Percentiles rank a stretch among this genome's conserved stretches.
Conservation (phyloP, 2,888 invertebrate genomes). For the Microctonus brassicae region DNA sequence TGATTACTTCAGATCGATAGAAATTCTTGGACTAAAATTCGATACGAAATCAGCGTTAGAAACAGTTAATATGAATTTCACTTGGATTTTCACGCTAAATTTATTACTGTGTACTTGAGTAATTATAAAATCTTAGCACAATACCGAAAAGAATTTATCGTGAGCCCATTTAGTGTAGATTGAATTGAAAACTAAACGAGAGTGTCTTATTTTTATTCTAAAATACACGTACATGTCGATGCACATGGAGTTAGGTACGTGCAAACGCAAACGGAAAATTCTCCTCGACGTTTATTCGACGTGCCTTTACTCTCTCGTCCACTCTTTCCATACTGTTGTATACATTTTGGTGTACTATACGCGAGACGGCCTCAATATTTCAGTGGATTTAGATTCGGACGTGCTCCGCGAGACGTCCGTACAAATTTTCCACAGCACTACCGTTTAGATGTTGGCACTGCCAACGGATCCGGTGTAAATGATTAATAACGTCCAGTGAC, state of each 20-base stretch:
- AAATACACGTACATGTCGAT: slow-evolving; percentile 11
- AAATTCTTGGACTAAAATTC: no score
- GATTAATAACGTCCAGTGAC: slow-evolving; percentile 57
- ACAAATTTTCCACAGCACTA: slow-evolving; percentile 63
- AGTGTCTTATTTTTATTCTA: neutral
- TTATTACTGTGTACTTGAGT: no score
- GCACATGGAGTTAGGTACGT: slow-evolving; percentile 12
- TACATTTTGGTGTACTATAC: slow-evolving; percentile 7
- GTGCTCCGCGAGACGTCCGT: slow-evolving; percentile 57
- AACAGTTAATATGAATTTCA: no score
- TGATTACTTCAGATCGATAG: no score
- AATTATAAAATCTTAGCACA: neutral
- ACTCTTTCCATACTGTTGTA: slow-evolving; percentile 5
- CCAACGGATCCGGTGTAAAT: slow-evolving; percentile 65
- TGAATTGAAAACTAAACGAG: slow-evolving; percentile 16
- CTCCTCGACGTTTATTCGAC: slow-evolving; percentile 20
- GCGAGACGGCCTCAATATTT: slow-evolving; percentile 61
- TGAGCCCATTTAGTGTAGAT: neutral
- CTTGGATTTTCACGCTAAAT: no score
- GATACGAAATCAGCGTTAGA: no score
- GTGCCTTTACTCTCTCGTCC: neutral
- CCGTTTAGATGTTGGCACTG: slow-evolving; percentile 63
- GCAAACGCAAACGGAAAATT: slow-evolving; percentile 20
- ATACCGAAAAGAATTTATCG: neutral
- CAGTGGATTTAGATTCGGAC: slow-evolving; percentile 68